These are phyloP conservation scores for Hippotragus niger DNA, from an alignment of 2,113 vertebrate genomes.

Conservation along the genomic window DNA sequence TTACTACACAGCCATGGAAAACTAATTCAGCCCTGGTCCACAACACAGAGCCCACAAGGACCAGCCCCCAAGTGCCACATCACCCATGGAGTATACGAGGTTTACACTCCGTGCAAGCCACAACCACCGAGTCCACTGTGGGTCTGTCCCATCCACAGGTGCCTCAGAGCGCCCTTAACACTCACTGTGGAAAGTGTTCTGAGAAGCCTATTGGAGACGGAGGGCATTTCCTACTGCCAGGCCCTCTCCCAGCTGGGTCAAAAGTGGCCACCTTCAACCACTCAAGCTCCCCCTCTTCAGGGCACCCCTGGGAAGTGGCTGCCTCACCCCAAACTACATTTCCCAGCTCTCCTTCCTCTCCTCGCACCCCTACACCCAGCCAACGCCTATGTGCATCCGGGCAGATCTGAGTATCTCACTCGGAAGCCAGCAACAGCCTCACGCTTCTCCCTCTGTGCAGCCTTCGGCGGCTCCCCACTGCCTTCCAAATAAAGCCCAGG, in stretches of 20 bases:
- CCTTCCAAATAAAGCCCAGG: background rate
- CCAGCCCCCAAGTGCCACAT: background rate
- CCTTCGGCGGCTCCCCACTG: background rate
- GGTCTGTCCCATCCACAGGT: background rate
- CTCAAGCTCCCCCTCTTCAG: background rate
- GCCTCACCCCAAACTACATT: background rate
- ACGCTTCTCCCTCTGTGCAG: background rate
- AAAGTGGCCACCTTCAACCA: background rate
- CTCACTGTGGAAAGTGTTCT: background rate
- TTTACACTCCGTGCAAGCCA: accelerated
- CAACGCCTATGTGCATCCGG: background rate
- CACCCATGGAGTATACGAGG: accelerated
- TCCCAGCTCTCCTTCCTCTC: background rate
- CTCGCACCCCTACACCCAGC: too few relatives aligned
- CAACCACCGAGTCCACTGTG: too few relatives aligned
- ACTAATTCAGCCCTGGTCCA: background rate
- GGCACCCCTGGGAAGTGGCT: background rate
- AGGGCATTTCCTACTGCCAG: background rate
- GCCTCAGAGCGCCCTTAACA: background rate
- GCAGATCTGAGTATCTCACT: background rate
- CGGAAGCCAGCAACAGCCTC: background rate
- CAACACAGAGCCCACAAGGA: background rate
- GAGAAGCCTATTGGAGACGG: background rate
- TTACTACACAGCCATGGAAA: background rate
- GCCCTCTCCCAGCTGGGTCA: background rate